A percentile compares a stretch with the other conserved stretches of the same genome.
Conservation (phyloP, 2,113 vertebrate genomes). For the Psammodynastes pulverulentus region DNA sequence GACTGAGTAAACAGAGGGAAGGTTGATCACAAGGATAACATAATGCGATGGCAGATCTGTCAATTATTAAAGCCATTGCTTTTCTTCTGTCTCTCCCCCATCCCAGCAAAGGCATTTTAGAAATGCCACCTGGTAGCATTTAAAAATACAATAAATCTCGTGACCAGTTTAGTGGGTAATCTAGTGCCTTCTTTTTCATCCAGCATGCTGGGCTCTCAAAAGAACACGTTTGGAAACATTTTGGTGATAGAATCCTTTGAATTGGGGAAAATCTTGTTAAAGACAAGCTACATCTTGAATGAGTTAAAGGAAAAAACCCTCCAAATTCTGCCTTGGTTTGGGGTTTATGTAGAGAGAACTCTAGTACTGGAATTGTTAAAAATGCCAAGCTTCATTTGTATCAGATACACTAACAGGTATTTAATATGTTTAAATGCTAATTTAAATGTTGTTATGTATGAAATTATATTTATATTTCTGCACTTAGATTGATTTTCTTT, state of each 20-base stretch:
- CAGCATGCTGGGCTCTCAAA: background rate
- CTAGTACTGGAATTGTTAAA: background rate
- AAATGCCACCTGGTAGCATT: background rate
- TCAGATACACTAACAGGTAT: background rate
- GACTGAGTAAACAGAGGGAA: background rate
- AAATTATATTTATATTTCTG: background rate
- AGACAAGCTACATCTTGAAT: background rate
- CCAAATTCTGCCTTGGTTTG: background rate
- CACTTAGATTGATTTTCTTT: background rate
- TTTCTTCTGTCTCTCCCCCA: background rate
- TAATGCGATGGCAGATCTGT: background rate
- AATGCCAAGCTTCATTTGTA: background rate
- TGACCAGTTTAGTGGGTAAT: background rate
- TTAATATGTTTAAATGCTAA: background rate
- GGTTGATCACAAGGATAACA: background rate
- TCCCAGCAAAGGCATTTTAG: background rate
- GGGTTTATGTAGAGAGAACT: background rate
- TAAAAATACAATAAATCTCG: background rate
- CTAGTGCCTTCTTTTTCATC: background rate
- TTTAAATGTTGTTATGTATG: background rate
- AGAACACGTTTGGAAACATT: background rate
- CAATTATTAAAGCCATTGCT: background rate
- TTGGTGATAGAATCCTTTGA: background rate
- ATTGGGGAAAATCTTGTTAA: background rate
- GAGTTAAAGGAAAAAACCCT: background rate